Conservation (phyloP, 2,113 vertebrate genomes). For the Megaceryle torquata region DNA sequence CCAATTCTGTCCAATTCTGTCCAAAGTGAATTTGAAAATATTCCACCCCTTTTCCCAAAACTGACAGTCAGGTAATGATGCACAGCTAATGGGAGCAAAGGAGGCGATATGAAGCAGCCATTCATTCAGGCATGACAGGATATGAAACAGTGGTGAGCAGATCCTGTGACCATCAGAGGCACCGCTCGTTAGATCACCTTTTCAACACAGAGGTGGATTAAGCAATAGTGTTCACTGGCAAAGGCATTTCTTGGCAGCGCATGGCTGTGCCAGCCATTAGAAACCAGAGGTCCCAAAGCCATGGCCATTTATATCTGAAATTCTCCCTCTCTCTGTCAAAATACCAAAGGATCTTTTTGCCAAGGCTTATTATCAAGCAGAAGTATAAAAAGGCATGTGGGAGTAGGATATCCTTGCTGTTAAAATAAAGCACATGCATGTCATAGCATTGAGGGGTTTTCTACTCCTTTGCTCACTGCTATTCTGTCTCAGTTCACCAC, state of each 20-base stretch:
- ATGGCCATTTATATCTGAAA: background rate
- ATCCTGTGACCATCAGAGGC: background rate
- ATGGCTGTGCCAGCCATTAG: background rate
- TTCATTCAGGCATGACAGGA: background rate
- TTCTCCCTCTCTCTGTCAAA: background rate
- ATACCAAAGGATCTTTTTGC: background rate
- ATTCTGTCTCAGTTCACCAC: rapidly evolving
- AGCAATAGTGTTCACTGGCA: background rate
- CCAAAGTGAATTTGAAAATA: background rate
- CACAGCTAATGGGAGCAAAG: background rate
- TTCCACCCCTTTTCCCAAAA: background rate
- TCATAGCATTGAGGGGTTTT: background rate
- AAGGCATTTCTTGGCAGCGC: background rate
- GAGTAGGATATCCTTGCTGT: background rate
- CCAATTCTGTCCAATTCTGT: too few species aligned
- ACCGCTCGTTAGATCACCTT: background rate
- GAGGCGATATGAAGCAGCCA: background rate
- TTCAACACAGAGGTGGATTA: background rate
- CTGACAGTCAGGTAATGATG: background rate
- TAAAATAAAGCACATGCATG: background rate
- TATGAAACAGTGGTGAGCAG: background rate
- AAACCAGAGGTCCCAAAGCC: background rate
- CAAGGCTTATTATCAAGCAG: background rate
- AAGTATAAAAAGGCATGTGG: background rate
- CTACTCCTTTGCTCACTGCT: background rate